These are phyloP conservation scores for Ophthalmolycus amberensis DNA, from an alignment of 2,113 vertebrate species.

Conservation along the genomic window DNA sequence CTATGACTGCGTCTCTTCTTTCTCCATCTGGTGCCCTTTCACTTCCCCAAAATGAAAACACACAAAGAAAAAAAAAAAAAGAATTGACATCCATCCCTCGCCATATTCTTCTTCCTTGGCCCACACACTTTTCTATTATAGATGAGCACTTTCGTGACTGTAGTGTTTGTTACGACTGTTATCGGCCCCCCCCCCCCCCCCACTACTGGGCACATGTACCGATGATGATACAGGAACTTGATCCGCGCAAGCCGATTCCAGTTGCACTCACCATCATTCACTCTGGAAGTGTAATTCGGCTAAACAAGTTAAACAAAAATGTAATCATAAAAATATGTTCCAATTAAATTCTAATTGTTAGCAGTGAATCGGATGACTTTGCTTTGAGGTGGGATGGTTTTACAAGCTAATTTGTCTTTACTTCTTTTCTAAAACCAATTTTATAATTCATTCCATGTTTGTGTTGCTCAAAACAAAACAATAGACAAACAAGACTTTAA, in stretches of 20 bases:
- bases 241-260: slow-evolving; percentile 38
- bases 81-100: neutral
- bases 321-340: neutral
- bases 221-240: slow-evolving; percentile 49
- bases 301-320: slow-evolving; percentile 1
- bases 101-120: slow-evolving; percentile 6
- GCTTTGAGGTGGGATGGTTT: neutral
- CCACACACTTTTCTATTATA: slow-evolving; percentile 38
- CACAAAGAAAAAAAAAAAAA: neutral
- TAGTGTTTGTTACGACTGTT: slow-evolving; percentile 34
- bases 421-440: neutral
- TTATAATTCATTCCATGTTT: neutral
- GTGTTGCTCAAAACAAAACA: neutral
- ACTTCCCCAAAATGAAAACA: neutral
- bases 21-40: no score
- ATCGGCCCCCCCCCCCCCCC: slow-evolving; percentile 28
- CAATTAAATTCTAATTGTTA: neutral
- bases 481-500: neutral
- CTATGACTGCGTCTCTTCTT: neutral
- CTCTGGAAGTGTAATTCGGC: slow-evolving; percentile 29
- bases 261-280: slow-evolving; percentile 33
- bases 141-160: slow-evolving; percentile 26
- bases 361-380: neutral
- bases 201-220: slow-evolving; percentile 40
- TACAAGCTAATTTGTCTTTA: neutral